Evolutionary conservation across 2,888 invertebrate genomes (phyloP).

Genomic region (Elysia crispata): DNA sequence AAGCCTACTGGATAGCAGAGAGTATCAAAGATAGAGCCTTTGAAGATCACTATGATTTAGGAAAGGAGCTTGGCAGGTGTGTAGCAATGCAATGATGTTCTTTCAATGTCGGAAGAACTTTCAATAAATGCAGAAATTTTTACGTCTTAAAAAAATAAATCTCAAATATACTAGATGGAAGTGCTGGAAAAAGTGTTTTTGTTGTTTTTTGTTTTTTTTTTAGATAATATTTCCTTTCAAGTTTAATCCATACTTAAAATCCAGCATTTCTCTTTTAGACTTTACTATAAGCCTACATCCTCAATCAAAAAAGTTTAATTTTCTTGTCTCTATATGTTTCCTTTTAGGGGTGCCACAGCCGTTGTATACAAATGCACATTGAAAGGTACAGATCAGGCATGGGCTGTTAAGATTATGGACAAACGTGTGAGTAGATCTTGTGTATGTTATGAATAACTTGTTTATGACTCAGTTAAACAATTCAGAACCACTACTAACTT

Average conservation of each 20-base stretch:
- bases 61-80: slow-evolving; percentile 69
- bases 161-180: too few relatives aligned
- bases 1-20: slow-evolving; percentile 59
- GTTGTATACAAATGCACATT: slow-evolving; percentile 70
- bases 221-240: too few relatives aligned
- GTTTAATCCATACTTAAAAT: too few relatives aligned
- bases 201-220: too few relatives aligned
- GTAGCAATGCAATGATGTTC: neutral
- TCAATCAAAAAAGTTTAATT: too few relatives aligned
- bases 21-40: slow-evolving; percentile 70
- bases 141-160: too few relatives aligned
- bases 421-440: slow-evolving; percentile 67
- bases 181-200: too few relatives aligned
- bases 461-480: neutral
- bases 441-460: neutral
- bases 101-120: too few relatives aligned
- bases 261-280: too few relatives aligned
- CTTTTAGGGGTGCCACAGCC: slow-evolving; percentile 71
- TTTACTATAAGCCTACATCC: too few relatives aligned
- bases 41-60: slow-evolving; percentile 64
- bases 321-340: neutral
- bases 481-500: too few relatives aligned
- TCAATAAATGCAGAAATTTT: too few relatives aligned
- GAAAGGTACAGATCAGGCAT: slow-evolving; percentile 65
- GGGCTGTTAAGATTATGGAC: slow-evolving; percentile 75